These are phyloP conservation scores for Tiaroga cobitis DNA, from an alignment of 2,797 vertebrate genomes.

Conservation along the genomic window DNA sequence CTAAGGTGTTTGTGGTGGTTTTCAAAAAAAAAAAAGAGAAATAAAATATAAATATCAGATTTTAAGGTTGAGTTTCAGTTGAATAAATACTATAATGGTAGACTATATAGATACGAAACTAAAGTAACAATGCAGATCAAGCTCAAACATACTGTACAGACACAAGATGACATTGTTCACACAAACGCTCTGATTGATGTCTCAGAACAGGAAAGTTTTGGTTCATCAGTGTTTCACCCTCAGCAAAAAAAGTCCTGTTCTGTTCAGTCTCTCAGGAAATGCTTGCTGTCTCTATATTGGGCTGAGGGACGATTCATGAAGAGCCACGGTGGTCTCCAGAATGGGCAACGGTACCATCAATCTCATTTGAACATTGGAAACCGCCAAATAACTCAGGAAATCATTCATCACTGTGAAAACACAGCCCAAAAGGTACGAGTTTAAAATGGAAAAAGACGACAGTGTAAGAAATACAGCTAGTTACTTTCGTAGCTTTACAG, in stretches of 20 bases:
- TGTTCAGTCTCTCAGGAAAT: slow-evolving; percentile 18
- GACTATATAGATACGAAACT: not conserved
- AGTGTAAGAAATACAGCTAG: not conserved
- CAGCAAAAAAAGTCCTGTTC: slow-evolving; percentile 14
- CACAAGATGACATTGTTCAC: not conserved
- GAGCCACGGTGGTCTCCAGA: slow-evolving; percentile 34
- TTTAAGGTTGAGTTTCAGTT: not conserved
- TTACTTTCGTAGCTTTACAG: not conserved
- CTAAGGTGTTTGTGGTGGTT: not conserved
- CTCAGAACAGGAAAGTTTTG: not conserved
- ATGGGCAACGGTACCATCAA: slow-evolving; percentile 41
- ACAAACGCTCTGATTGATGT: not conserved
- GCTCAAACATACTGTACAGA: not conserved
- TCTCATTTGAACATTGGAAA: slow-evolving; percentile 49
- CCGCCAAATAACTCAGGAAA: slow-evolving; percentile 22
- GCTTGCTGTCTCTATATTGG: slow-evolving; percentile 5
- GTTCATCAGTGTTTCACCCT: not conserved
- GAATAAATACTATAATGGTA: not conserved
- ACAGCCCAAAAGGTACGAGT: not conserved
- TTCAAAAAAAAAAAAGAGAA: not conserved
- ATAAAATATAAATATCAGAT: not conserved
- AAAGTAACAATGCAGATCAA: not conserved
- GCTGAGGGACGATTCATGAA: slow-evolving; percentile 1
- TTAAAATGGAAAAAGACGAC: slow-evolving; percentile 1
- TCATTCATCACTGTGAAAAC: slow-evolving; percentile 27